These are phyloP conservation scores for Apostichopus leukothele DNA, from an alignment of 53 echinoderm and acorn worm species.

Conservation along the genomic window DNA sequence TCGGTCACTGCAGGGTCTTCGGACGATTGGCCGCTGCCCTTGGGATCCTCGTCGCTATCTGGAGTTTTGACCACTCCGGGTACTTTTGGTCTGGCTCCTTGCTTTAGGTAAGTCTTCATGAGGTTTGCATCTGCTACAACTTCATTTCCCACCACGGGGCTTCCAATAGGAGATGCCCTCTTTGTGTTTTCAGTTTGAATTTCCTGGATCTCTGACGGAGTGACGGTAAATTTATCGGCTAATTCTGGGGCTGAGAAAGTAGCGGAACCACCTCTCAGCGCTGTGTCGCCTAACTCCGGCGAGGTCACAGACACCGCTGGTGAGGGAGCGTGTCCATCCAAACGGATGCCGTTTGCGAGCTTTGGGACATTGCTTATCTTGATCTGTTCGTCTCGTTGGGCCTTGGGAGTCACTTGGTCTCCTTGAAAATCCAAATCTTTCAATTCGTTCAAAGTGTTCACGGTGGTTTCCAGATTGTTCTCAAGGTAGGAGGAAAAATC, in stretches of 20 bases:
- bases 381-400: neutral
- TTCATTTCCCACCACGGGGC: neutral
- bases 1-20: neutral
- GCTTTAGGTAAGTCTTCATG: slow-evolving; percentile 84
- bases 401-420: neutral
- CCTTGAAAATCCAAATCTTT: slow-evolving; percentile 18
- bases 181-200: slow-evolving; percentile 29
- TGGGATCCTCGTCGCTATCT: neutral
- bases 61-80: slow-evolving; percentile 22
- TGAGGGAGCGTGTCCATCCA: neutral
- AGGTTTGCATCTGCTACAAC: slow-evolving; percentile 57
- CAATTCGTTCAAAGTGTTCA: slow-evolving; percentile 35
- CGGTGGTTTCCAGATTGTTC: slow-evolving; percentile 15
- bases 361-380: neutral
- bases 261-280: neutral
- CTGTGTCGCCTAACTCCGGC: neutral
- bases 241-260: neutral
- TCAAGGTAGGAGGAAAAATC: slow-evolving; percentile 62
- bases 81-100: slow-evolving; percentile 86
- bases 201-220: slow-evolving; percentile 10
- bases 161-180: neutral
- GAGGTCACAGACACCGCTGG: neutral
- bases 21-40: neutral
- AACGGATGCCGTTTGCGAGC: neutral
- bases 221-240: neutral